These are phyloP conservation scores for Melanocharis versteri DNA, from an alignment of 2,113 vertebrate genomes.

Conservation along the genomic window DNA sequence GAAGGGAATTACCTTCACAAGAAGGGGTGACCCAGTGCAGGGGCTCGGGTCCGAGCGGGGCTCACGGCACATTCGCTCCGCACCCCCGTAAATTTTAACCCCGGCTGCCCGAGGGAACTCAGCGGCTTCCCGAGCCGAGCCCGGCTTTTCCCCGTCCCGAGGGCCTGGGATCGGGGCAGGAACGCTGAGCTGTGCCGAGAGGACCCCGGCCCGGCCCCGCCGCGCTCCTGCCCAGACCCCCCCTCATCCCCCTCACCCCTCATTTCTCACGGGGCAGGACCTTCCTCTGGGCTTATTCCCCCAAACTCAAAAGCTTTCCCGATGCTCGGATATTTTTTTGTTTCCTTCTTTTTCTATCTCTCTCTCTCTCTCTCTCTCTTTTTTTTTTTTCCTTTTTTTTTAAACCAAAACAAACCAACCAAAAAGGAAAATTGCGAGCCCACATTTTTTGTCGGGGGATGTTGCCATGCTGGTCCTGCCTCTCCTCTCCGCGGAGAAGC, in stretches of 20 bases:
- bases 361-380: accelerated
- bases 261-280: not conserved
- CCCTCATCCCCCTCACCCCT: not conserved
- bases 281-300: not conserved
- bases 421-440: not conserved
- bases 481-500: not conserved
- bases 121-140: not conserved
- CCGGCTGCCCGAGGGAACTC: not conserved
- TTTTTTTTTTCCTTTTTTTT: accelerated
- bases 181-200: not conserved
- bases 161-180: not conserved
- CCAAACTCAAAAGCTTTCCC: not conserved
- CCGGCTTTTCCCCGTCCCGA: not conserved
- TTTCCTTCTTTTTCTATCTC: accelerated
- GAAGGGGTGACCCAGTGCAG: accelerated
- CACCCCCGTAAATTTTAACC: not conserved
- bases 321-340: not conserved
- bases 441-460: not conserved
- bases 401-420: not conserved
- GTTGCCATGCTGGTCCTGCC: not conserved
- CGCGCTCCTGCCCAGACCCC: not conserved
- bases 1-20: not conserved
- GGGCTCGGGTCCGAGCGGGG: not conserved
- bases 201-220: not conserved
- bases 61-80: not conserved